Evolutionary conservation across 2,888 invertebrate species (phyloP).

Genomic region (Pinctada fucata): DNA sequence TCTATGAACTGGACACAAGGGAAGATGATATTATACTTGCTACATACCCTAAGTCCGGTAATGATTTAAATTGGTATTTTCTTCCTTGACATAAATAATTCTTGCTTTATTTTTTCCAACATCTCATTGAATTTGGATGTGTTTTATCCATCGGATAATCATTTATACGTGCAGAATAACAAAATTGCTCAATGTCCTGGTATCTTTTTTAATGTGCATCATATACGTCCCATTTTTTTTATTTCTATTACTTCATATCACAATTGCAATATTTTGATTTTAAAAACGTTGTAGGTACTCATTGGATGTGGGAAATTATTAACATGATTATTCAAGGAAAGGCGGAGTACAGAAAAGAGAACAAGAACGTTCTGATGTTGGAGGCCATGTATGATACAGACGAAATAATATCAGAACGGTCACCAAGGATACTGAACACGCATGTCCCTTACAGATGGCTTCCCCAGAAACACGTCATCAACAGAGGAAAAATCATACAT

Average conservation of each 20-base stretch:
- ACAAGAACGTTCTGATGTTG: conserved; percentile 10
- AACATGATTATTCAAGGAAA: conserved; percentile 14
- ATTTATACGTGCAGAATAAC: too few relatives aligned
- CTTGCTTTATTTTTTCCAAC: background rate
- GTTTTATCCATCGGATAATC: too few relatives aligned
- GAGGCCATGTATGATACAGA: conserved; percentile 15
- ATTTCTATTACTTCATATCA: too few relatives aligned
- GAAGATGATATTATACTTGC: conserved; percentile 1
- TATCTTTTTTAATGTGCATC: too few relatives aligned
- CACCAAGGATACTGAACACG: conserved; percentile 26
- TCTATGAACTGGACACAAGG: conserved; percentile 4
- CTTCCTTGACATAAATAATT: background rate
- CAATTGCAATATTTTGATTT: background rate
- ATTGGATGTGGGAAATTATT: conserved; percentile 25
- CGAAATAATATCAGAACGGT: background rate
- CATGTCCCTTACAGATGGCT: conserved; percentile 26
- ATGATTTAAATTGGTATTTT: background rate
- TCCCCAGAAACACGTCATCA: conserved; percentile 20
- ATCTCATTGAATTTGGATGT: too few relatives aligned
- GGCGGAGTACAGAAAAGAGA: conserved; percentile 16
- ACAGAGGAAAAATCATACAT: conserved; percentile 25
- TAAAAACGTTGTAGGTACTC: conserved; percentile 6
- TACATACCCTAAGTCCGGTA: conserved; percentile 13
- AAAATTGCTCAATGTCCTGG: too few relatives aligned
- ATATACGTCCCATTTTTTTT: too few relatives aligned